A percentile compares a stretch with the other conserved stretches of the same genome.
These are phyloP conservation scores for Morpho achilles DNA, from an alignment of 2,888 invertebrate species.

Conservation along the genomic window DNA sequence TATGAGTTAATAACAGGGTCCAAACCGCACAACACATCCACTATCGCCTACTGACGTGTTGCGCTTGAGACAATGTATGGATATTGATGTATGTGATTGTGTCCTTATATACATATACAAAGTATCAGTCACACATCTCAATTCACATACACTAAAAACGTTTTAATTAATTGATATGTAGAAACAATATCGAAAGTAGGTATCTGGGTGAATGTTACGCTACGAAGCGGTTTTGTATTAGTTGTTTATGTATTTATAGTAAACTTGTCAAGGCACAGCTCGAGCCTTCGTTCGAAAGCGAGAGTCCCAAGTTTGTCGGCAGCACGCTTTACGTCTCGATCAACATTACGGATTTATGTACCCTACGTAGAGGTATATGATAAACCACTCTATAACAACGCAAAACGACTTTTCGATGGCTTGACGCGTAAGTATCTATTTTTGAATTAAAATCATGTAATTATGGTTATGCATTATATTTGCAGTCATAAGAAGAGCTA, in stretches of 20 bases:
- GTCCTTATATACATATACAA: too few relatives aligned
- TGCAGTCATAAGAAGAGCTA: too few relatives aligned
- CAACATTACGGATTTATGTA: conserved; percentile 43
- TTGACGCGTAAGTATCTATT: too few relatives aligned
- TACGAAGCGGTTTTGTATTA: conserved; percentile 46
- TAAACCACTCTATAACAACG: neutral
- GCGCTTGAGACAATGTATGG: too few relatives aligned
- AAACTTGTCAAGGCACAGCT: conserved; percentile 48
- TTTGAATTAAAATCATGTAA: too few relatives aligned
- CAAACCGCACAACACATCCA: too few relatives aligned
- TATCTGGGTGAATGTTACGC: conserved; percentile 47
- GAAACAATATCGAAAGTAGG: conserved; percentile 9
- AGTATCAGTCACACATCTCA: too few relatives aligned
- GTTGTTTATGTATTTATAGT: conserved; percentile 48
- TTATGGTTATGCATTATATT: too few relatives aligned
- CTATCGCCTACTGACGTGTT: too few relatives aligned
- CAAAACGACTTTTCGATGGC: neutral
- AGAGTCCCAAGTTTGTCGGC: conserved; percentile 66
- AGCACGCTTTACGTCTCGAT: conserved; percentile 46
- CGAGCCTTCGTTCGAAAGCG: conserved; percentile 65
- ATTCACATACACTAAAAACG: too few relatives aligned
- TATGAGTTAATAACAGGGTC: too few relatives aligned
- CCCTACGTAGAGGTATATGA: conserved; percentile 28
- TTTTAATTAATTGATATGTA: neutral
- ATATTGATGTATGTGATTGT: too few relatives aligned